A percentile compares a stretch with the other conserved stretches of the same genome.
Evolutionary conservation across 2,113 vertebrate genomes (phyloP).

Genomic region (Lepus americanus): DNA sequence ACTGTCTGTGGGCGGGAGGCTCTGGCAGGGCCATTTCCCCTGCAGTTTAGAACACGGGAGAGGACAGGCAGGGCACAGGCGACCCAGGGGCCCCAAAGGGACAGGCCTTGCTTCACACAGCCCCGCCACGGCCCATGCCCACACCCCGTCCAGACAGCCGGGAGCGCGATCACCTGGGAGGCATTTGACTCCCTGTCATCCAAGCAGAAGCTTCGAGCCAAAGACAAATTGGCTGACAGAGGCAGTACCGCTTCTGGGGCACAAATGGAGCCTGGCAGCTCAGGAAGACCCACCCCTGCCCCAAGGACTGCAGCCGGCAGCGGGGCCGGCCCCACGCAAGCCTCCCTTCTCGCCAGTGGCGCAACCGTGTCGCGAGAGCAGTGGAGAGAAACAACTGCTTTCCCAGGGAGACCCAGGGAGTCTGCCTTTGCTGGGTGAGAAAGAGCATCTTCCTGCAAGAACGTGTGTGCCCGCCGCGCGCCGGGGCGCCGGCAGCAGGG

Average conservation of each 20-base stretch:
- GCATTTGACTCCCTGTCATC: constrained; percentile 6
- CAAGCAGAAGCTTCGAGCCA: constrained; percentile 51
- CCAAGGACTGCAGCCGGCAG: not conserved
- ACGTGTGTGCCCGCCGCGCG: not conserved
- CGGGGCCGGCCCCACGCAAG: not conserved
- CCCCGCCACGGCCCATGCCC: too few species aligned
- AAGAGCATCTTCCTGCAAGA: not conserved
- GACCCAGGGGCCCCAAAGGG: constrained; percentile 14
- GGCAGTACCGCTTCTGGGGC: not conserved
- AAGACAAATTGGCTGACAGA: constrained; percentile 30
- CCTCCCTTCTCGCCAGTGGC: not conserved
- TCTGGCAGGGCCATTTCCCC: not conserved
- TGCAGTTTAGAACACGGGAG: constrained; percentile 35
- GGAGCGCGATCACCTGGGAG: not conserved
- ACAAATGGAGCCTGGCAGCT: not conserved
- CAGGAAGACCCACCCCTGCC: not conserved
- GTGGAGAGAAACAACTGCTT: not conserved
- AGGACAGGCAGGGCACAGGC: constrained; percentile 63
- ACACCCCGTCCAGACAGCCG: not conserved
- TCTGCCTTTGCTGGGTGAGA: not conserved
- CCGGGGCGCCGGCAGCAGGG: not conserved
- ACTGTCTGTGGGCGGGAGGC: constrained; percentile 68
- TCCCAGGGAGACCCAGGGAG: not conserved
- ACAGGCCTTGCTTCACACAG: constrained; percentile 25
- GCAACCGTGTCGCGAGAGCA: not conserved